Evolutionary conservation across 2,888 invertebrate species (phyloP), one percentile per base, ranked within the genome.

Genomic region (Diarsia brunnea): DNA sequence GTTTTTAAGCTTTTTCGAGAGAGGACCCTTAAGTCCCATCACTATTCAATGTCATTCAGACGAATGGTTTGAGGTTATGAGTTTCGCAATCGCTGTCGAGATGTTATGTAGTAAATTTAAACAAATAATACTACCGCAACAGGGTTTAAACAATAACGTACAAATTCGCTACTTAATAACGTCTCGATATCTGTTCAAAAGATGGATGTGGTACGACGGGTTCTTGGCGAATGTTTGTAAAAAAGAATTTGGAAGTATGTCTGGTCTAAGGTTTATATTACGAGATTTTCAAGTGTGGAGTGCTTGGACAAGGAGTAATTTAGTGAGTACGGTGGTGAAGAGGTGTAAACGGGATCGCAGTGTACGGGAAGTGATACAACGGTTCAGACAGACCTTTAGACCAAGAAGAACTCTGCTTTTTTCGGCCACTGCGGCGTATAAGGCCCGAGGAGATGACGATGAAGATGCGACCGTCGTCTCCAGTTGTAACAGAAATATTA

Each of bases 371-470:
- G 93, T 95, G 78, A 90, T 96, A 77, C 91, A 93, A 79, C 91
- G 93, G 75, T 95, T 96, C 71, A 92, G 92, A 69, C 94, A 95
- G 60, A 92, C 95, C 0, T 91, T 94, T 21, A 91, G 93, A 10
- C 95, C 96, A 0, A 88, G 92, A 31, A 87, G 93, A 75, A 95
- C 95, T 0, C 84, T 96, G 0, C 80, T 96, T 0, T 75, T 96
- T 5, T 94, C 96, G 0, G 96, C 94, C 0, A 93, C 95, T 0
- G 96, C 96, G 0, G 95, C 95, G 0, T 96, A 91, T 70, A 95
- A 94, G 69, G 91, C 91, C 27, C 87, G 73, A 0, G 47, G 89
- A 0, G 89, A 84, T 1, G 91, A 92, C 4, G 90, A 79, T 27
- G 81, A 91, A 11, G 87, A 0, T 87, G 84, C 0, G 78, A 75